Evolutionary conservation across 1,140 invertebrate genomes (phyloP).

Genomic region (Lutraria rhynchaena): DNA sequence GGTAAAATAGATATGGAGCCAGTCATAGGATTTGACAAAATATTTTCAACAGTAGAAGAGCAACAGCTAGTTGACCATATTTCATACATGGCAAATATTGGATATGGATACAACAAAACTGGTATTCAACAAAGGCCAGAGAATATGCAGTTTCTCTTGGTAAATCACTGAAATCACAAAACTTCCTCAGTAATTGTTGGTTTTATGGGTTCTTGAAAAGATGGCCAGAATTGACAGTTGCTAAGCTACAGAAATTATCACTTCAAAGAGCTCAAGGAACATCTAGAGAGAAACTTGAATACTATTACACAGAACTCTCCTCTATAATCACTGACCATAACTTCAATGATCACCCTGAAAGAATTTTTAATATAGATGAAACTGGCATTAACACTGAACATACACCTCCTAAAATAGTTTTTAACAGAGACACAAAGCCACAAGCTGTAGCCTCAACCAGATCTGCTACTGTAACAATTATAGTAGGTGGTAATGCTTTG

Average conservation of each 20-base stretch:
- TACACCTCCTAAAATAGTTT: too few species aligned
- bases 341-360: slow-evolving; percentile 17
- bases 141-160: slow-evolving; percentile 40
- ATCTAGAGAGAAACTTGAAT: too few species aligned
- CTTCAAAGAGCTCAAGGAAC: too few species aligned
- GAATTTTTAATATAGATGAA: slow-evolving; percentile 57
- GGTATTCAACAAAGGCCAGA: slow-evolving; percentile 9
- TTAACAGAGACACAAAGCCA: slow-evolving; percentile 79
- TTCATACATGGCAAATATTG: slow-evolving; percentile 47
- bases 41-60: slow-evolving; percentile 18
- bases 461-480: too few species aligned
- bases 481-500: too few species aligned
- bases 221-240: too few species aligned
- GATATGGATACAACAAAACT: too few species aligned
- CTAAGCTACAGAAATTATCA: too few species aligned
- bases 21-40: not conserved
- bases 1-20: slow-evolving; percentile 38
- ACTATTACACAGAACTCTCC: too few species aligned
- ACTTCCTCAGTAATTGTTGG: slow-evolving; percentile 37
- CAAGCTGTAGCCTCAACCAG: too few species aligned
- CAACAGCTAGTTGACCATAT: slow-evolving; percentile 23
- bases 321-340: too few species aligned
- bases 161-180: slow-evolving; percentile 20
- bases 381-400: too few species aligned
- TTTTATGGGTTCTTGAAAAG: slow-evolving; percentile 44